These are phyloP conservation scores for Galago senegalensis DNA, from an alignment of 2,797 vertebrate species.

Conservation along the genomic window DNA sequence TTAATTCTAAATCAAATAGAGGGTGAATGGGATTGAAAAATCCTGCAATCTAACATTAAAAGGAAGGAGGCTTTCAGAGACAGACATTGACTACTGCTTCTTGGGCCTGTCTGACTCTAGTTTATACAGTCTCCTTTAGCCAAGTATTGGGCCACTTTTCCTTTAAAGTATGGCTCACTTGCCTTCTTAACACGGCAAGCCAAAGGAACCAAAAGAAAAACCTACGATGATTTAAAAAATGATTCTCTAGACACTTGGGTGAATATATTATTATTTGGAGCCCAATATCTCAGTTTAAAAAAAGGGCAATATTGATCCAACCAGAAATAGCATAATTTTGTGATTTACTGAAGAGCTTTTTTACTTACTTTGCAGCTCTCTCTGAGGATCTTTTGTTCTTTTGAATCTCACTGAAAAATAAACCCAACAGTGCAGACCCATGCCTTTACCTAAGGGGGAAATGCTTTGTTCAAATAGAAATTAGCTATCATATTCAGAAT, in stretches of 20 bases:
- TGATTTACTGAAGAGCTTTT: slow-evolving; percentile 74
- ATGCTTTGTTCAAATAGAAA: slow-evolving; percentile 71
- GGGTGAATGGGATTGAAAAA: neutral
- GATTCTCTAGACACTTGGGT: slow-evolving; percentile 40
- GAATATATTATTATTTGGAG: slow-evolving; percentile 56
- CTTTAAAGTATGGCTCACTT: slow-evolving; percentile 26
- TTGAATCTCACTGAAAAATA: slow-evolving; percentile 64
- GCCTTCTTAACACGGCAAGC: slow-evolving; percentile 17
- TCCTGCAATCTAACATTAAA: neutral
- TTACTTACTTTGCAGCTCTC: slow-evolving; percentile 64
- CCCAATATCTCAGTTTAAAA: slow-evolving; percentile 52
- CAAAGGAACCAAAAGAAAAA: slow-evolving; percentile 52
- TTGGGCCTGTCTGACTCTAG: neutral
- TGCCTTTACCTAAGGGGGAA: neutral
- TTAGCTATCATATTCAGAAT: slow-evolving; percentile 71
- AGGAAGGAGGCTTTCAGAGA: neutral
- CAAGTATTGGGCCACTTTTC: neutral
- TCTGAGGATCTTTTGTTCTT: slow-evolving; percentile 61
- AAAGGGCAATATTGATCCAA: slow-evolving; percentile 73
- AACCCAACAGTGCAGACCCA: slow-evolving; percentile 39
- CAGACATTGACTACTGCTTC: neutral
- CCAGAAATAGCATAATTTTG: slow-evolving; percentile 75
- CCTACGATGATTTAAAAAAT: neutral
- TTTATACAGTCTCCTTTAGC: slow-evolving; percentile 6
- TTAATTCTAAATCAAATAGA: slow-evolving; percentile 52